These are phyloP conservation scores for Drosophila subsilvestris DNA, from an alignment of 2,888 invertebrate genomes.

Conservation along the genomic window DNA sequence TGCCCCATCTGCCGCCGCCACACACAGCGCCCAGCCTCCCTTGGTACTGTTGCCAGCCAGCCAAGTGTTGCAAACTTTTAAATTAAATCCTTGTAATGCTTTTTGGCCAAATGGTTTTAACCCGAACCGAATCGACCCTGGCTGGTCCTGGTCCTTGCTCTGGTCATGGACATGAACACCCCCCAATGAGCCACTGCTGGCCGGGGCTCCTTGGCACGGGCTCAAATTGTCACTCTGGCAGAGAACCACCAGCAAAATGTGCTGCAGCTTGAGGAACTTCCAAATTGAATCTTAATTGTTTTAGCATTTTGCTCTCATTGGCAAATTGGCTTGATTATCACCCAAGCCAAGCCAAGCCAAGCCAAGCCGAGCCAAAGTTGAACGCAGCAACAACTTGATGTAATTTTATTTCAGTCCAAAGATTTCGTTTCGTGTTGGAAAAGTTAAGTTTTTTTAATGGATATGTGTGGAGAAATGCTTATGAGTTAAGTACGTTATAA, in stretches of 20 bases:
- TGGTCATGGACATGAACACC: constrained; percentile 9
- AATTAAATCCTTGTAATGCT: constrained; percentile 66
- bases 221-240: constrained; percentile 45
- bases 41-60: constrained; percentile 21
- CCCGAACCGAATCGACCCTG: background rate
- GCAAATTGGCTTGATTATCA: constrained; percentile 59
- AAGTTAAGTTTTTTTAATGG: too few species aligned
- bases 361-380: background rate
- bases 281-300: constrained; percentile 72
- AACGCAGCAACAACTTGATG: constrained; percentile 2
- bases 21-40: background rate
- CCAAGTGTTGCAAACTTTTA: constrained; percentile 58
- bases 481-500: too few species aligned
- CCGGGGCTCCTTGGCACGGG: constrained; percentile 10
- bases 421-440: too few species aligned
- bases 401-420: background rate
- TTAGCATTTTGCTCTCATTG: constrained; percentile 55
- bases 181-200: too few species aligned
- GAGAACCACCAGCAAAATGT: constrained; percentile 55
- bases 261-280: constrained; percentile 53
- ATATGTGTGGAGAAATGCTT: too few species aligned
- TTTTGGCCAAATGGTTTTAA: constrained; percentile 48
- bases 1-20: background rate
- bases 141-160: background rate
- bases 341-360: background rate